Base-by-base conservation (phyloP, 1,140 invertebrate genomes). In the Nomia melanderi region DNA sequence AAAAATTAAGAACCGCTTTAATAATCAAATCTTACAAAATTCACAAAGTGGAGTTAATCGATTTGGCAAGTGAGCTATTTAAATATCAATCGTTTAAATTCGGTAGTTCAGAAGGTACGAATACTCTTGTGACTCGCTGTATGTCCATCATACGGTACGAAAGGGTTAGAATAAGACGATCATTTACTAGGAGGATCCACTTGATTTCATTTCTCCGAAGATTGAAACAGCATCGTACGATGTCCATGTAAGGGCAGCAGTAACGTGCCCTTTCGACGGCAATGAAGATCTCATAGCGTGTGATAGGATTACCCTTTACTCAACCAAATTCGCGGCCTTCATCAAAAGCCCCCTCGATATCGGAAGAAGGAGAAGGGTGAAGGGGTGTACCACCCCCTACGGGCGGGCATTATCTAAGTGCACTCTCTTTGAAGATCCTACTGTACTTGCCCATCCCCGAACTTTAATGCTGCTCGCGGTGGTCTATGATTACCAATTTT, bases 221-320 rank as follows among this genome's bases (percentile, higher is more conserved):
- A 39, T 73, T 47, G 63, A 62, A 65, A 44, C 17, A 78, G 41
- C 41, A 53, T n/a, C 39, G 75, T 56, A 60, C 53, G 63, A 78
- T 78, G 63, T 82, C 71, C 44, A 29, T 29, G 12, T 14, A 0
- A 39, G 36, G 59, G n/a, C 44, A 36, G 20, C 59, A 59, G 47
- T 53, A 14, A 11, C 66, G 47, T 74, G 80, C 79, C 81, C 79
- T 82, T 81, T 70, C 83, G 83, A 83, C 77, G 82, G 69, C 82
- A 81, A 57, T 27, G 86, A 90, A 91, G 90, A 92, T 92, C 90
- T 90, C 89, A 89, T 92, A 91, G 89, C 90, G 88, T 92, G 84
- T 92, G 92, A 92, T 92, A 92, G 92, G 92, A 92, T 93, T 93
- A 92, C 92, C 91, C 92, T 92, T 92, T 91, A 92, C 92, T 92